Conservation (phyloP, 2,113 vertebrate species). For the Neogale vison region DNA sequence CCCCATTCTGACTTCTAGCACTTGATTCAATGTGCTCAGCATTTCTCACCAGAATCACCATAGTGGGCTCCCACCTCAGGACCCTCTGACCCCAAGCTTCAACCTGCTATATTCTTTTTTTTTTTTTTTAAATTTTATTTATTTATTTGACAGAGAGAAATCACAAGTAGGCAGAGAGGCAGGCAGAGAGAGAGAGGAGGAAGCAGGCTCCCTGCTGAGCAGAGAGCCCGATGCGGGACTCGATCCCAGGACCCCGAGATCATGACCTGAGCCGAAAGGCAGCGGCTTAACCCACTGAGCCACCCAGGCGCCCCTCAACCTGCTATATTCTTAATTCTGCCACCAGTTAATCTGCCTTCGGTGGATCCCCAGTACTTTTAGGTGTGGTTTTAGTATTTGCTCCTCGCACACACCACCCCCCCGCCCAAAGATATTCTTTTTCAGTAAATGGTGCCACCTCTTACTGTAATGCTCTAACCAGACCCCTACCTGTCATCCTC, state of each 20-base stretch:
- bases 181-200: no score
- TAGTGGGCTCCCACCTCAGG: neutral
- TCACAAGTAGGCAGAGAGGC: no score
- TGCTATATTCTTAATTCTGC: neutral
- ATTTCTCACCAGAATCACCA: neutral
- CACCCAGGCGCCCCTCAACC: no score
- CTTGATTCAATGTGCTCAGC: neutral
- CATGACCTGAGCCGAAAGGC: no score
- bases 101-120: no score
- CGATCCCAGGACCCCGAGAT: no score
- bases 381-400: neutral
- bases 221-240: no score
- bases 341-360: neutral
- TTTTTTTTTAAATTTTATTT: no score
- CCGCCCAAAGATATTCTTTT: neutral
- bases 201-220: no score
- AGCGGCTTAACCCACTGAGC: no score
- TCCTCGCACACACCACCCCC: rapidly evolving
- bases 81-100: neutral
- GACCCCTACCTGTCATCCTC: neutral
- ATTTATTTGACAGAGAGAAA: no score
- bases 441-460: neutral
- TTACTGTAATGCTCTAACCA: neutral
- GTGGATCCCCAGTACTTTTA: neutral
- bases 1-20: neutral